These are phyloP conservation scores for Agrotis exclamationis DNA, from an alignment of 2,888 invertebrate species.

Conservation along the genomic window DNA sequence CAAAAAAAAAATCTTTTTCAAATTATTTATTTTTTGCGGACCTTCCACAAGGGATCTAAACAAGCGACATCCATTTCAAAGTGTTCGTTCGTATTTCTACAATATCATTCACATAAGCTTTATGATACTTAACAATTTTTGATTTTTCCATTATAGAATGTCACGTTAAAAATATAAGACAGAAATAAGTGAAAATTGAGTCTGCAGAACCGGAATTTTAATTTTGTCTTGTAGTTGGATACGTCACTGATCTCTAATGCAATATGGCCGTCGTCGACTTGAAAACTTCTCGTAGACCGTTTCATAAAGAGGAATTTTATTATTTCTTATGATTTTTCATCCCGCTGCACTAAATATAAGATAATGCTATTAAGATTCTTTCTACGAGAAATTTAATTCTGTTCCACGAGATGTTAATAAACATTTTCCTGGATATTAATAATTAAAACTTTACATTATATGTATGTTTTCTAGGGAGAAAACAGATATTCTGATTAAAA, in stretches of 20 bases:
- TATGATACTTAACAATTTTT: too few species aligned
- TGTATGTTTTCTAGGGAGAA: neutral
- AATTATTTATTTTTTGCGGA: too few species aligned
- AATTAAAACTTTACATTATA: conserved; percentile 5
- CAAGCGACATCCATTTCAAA: too few species aligned
- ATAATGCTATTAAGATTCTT: conserved; percentile 14
- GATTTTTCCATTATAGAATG: too few species aligned
- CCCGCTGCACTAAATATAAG: conserved; percentile 32
- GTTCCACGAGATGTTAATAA: conserved; percentile 5
- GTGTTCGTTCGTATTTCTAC: too few species aligned
- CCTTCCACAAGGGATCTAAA: too few species aligned
- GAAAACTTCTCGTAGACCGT: conserved; percentile 26
- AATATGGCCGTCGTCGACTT: conserved; percentile 32
- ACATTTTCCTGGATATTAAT: neutral
- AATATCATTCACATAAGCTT: too few species aligned
- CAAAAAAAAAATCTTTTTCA: too few species aligned
- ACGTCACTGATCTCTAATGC: conserved; percentile 24
- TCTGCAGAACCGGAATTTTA: neutral
- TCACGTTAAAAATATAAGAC: too few species aligned
- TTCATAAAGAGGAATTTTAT: conserved; percentile 26
- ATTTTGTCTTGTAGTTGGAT: conserved; percentile 11
- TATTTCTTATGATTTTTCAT: conserved; percentile 27
- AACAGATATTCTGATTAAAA: neutral
- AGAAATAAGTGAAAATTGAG: neutral
- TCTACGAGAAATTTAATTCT: neutral